These are phyloP conservation scores for Halocaridina rubra DNA, from an alignment of 2,888 invertebrate species.

Conservation along the genomic window DNA sequence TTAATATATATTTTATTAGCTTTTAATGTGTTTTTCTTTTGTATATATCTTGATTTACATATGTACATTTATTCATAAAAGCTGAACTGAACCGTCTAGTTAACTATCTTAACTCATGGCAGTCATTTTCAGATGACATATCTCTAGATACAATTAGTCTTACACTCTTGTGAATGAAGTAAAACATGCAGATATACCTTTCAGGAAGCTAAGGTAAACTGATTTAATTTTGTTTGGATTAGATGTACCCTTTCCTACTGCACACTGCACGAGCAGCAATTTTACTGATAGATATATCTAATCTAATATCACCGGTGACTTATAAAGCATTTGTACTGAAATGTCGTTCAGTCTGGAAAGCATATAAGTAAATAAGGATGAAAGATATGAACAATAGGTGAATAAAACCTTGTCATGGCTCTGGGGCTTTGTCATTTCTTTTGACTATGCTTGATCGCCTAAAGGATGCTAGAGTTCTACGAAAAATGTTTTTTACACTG, in stretches of 20 bases:
- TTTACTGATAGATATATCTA: constrained; percentile 15
- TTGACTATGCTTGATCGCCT: constrained; percentile 53
- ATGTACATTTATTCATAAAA: no score
- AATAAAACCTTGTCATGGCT: constrained; percentile 47
- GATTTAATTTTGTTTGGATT: background rate
- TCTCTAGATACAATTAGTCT: no score
- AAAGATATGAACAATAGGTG: background rate
- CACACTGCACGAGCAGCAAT: background rate
- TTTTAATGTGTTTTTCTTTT: no score
- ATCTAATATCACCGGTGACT: constrained; percentile 56
- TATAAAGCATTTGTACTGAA: constrained; percentile 57
- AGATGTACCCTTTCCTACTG: background rate
- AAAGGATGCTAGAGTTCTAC: constrained; percentile 61
- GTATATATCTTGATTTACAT: no score
- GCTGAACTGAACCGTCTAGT: no score
- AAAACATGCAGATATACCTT: no score
- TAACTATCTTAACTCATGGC: no score
- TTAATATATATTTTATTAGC: no score
- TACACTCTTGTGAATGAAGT: no score
- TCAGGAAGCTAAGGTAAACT: no score
- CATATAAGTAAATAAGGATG: constrained; percentile 35
- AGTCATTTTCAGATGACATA: no score
- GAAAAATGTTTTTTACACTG: constrained; percentile 61
- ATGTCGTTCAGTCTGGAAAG: constrained; percentile 39
- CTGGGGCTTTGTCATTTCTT: constrained; percentile 51